phyloP scores from a whole-genome alignment of 2,797 vertebrate genomes.

The Alca torda region DNA sequence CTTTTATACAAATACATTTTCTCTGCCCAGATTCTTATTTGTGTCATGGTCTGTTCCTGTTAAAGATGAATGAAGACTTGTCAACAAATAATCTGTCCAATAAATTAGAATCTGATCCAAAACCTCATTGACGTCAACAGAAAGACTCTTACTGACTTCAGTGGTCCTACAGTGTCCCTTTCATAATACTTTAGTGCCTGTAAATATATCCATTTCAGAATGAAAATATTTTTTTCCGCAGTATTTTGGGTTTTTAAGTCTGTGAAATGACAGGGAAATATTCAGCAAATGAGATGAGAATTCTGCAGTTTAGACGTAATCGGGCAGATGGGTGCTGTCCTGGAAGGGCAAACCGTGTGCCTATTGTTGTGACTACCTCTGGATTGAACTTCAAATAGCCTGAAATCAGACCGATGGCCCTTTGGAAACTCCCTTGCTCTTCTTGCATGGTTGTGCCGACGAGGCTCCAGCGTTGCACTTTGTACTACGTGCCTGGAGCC shows the following conservation, averaged over 20 bases:
- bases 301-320: background rate
- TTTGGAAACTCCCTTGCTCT: background rate
- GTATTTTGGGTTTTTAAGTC: background rate
- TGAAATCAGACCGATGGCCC: background rate
- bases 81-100: slow-evolving; percentile 35
- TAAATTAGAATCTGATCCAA: slow-evolving; percentile 36
- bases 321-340: background rate
- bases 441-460: rapidly evolving
- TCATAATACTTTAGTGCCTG: background rate
- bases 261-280: background rate
- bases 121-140: slow-evolving; percentile 59
- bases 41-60: slow-evolving; percentile 2
- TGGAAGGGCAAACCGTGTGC: background rate
- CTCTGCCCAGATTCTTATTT: slow-evolving; percentile 8
- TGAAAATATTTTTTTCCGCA: background rate
- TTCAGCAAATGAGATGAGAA: background rate
- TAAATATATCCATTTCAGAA: background rate
- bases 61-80: slow-evolving; percentile 34
- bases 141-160: slow-evolving; percentile 12
- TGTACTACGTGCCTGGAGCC: background rate
- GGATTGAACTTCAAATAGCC: background rate
- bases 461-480: background rate
- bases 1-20: background rate
- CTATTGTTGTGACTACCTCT: background rate
- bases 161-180: background rate